A percentile compares a stretch with the other conserved stretches of the same genome.
Evolutionary conservation across 2,888 invertebrate genomes (phyloP).

Genomic region (Trichogramma dendrolimi): DNA sequence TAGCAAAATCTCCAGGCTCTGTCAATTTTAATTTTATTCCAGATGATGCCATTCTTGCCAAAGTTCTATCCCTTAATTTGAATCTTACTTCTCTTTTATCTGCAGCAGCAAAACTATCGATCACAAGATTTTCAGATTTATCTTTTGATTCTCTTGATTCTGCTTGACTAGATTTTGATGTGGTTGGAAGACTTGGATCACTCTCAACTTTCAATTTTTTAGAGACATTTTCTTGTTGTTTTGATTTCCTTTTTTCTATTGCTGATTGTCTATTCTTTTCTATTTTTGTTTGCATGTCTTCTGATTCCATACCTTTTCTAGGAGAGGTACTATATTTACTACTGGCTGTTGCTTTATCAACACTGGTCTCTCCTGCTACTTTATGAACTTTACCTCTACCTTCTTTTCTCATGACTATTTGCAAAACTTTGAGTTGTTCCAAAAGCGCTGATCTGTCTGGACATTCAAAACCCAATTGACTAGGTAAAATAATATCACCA

Average conservation of each 20-base stretch:
- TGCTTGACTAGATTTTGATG: not conserved
- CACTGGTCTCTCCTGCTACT: not conserved
- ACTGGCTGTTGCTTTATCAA: not conserved
- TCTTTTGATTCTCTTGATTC: not conserved
- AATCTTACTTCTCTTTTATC: constrained; percentile 24
- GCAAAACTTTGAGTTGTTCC: constrained; percentile 48
- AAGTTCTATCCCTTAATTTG: constrained; percentile 35
- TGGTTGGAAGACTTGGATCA: constrained; percentile 8
- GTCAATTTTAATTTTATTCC: constrained; percentile 58
- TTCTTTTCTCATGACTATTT: constrained; percentile 50
- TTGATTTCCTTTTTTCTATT: constrained; percentile 31
- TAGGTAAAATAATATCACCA: constrained; percentile 36
- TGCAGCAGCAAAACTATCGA: constrained; percentile 15
- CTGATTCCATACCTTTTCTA: constrained; percentile 3
- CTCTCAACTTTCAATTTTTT: constrained; percentile 21
- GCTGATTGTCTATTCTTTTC: constrained; percentile 35
- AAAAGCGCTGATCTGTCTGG: constrained; percentile 37
- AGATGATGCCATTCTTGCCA: constrained; percentile 41
- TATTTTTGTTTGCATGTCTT: constrained; percentile 35
- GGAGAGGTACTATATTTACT: constrained; percentile 8
- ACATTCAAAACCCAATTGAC: constrained; percentile 39
- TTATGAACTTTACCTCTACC: constrained; percentile 25
- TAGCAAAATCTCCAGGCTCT: constrained; percentile 61
- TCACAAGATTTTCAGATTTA: constrained; percentile 4
- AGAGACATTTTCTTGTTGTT: constrained; percentile 36